Evolutionary conservation across 2,797 vertebrate species (phyloP).

Genomic region (Enoplosus armatus): DNA sequence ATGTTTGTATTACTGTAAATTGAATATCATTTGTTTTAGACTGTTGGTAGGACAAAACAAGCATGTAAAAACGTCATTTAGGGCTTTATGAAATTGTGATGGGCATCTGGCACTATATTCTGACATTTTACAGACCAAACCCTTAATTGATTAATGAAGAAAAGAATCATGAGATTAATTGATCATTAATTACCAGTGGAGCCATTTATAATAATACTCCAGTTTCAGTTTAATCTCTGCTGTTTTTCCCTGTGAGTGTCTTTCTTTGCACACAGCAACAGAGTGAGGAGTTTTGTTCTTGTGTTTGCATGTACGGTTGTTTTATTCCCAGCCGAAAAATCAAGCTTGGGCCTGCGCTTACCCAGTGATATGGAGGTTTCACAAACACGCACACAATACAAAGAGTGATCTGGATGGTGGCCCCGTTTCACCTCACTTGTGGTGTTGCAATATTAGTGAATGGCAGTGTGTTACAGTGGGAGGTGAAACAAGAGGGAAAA

Average conservation of each 20-base stretch:
- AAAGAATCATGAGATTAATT: background rate
- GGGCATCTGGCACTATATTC: background rate
- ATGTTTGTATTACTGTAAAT: background rate
- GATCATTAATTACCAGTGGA: background rate
- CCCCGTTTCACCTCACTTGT: constrained; percentile 42
- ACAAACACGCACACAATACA: constrained; percentile 25
- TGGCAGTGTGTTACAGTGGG: constrained; percentile 20
- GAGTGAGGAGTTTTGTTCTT: constrained; percentile 16
- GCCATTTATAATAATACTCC: background rate
- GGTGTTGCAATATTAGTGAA: constrained; percentile 41
- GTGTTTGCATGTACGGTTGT: constrained; percentile 41
- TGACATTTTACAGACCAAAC: background rate
- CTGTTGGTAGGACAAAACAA: background rate
- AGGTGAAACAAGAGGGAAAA: constrained; percentile 23
- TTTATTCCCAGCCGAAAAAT: constrained; percentile 49
- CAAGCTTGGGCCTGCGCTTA: constrained; percentile 60
- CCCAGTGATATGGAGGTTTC: constrained; percentile 27
- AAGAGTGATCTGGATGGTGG: constrained; percentile 62
- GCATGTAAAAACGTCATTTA: background rate
- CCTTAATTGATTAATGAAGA: background rate
- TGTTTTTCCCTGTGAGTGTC: background rate
- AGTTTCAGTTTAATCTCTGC: background rate
- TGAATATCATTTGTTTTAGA: background rate
- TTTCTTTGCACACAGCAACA: constrained; percentile 1
- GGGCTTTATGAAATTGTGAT: background rate